Conservation (phyloP, 2,113 vertebrate species). For the Microtus oregoni region DNA sequence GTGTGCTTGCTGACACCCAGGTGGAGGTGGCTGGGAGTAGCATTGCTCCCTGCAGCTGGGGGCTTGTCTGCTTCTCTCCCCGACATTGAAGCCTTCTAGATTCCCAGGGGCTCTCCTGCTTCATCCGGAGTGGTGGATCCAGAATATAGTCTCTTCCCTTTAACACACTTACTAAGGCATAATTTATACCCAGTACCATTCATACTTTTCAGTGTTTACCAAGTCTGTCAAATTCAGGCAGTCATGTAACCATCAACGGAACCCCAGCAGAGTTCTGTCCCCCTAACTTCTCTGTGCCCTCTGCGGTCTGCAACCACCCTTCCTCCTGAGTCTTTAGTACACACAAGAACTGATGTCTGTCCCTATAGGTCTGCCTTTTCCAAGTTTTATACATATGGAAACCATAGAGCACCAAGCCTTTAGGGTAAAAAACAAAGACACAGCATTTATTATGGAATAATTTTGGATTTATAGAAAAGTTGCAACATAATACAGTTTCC, state of each 20-base stretch:
- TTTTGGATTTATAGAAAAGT: conserved; percentile 34
- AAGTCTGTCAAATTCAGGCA: not conserved
- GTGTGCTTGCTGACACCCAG: not conserved
- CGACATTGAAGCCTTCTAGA: too few species aligned
- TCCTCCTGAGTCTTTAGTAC: not conserved
- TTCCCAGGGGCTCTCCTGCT: too few species aligned
- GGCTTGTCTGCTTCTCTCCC: not conserved
- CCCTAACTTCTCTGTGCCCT: not conserved
- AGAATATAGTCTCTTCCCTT: not conserved
- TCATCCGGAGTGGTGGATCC: not conserved
- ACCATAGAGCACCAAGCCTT: not conserved
- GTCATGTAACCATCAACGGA: not conserved
- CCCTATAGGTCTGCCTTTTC: not conserved
- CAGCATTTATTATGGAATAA: not conserved
- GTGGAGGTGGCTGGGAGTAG: accelerated
- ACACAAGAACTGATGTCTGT: not conserved
- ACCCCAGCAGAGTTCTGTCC: not conserved
- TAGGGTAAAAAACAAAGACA: not conserved
- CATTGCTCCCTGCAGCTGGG: not conserved
- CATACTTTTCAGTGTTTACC: not conserved
- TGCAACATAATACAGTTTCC: not conserved
- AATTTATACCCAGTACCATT: not conserved
- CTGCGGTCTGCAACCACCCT: not conserved
- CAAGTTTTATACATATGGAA: not conserved
- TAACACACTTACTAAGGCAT: not conserved